Base-by-base conservation (phyloP, 2,797 vertebrate species). In the Sphaeramia orbicularis region DNA sequence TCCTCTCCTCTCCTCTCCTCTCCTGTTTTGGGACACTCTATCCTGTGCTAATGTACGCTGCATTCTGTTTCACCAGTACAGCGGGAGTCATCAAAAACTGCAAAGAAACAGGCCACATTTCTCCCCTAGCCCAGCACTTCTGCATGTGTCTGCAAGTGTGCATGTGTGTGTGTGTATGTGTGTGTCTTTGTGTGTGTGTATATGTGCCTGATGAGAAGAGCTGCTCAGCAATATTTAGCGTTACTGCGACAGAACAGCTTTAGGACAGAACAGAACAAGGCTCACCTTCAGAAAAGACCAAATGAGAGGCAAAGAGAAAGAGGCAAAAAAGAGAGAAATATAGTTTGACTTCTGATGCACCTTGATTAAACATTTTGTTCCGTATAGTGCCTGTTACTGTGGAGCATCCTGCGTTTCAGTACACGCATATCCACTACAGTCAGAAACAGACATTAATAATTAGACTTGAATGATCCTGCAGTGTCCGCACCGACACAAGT, bases 21-120 rank as follows among this genome's bases (percentile, higher is more conserved):
- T 65, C 64, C 76, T 65, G 52, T 80, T 87, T 83, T 84, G 70
- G 74, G 83, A 83, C 80, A 84, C 78, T 84, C 76, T 71, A 87
- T 88, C 76, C 90, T 91, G 88, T 81, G 85, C 91, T 90, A 91
- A 88, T 91, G 86, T 81, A 79, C 75, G 59, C 85, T 89, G 85
- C 86, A 89, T 92, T 92, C 80, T 89, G 84, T 91, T 92, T 91
- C 84, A 89, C 83, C 81, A 78, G 87, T 89, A 86, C 86, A 91
- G 82, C 71, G 71, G 87, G 86, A 91, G 92, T 94, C 92, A 92
- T 92, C 90, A 93, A 86, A 92, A 91, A 92, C 87, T 74, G 81
- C 75, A 89, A 73, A 89, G 88, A 91, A 90, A 92, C 86, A 86
- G 90, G 90, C 90, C 86, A 88, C 91, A 86, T 86, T 92, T 91